These are phyloP conservation scores for Ptychochromis oligacanthus DNA, from an alignment of 2,113 vertebrate genomes.

Conservation along the genomic window DNA sequence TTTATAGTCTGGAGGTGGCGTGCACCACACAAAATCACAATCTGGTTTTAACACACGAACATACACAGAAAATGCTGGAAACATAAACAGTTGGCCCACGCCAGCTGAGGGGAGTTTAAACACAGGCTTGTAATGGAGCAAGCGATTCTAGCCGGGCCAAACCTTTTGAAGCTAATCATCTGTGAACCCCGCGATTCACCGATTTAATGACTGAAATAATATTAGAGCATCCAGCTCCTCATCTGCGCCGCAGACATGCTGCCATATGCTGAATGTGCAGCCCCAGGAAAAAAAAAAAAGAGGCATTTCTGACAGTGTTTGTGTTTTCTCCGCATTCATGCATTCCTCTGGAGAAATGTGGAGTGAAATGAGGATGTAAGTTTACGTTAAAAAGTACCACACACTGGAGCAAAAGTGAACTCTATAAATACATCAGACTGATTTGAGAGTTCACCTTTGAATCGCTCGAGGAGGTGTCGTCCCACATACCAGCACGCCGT, in stretches of 20 bases:
- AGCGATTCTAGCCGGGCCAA: slow-evolving; percentile 76
- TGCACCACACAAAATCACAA: slow-evolving; percentile 47
- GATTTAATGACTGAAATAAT: slow-evolving; percentile 81
- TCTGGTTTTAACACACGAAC: slow-evolving; percentile 48
- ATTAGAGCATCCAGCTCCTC: slow-evolving; percentile 74
- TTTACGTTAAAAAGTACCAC: slow-evolving; percentile 14
- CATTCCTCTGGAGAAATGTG: slow-evolving; percentile 26
- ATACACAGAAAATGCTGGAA: slow-evolving; percentile 69
- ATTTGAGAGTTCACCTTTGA: slow-evolving; percentile 87
- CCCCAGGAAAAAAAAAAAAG: neutral
- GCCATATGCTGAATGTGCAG: neutral
- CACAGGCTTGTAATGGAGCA: slow-evolving; percentile 77
- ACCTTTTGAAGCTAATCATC: slow-evolving; percentile 82
- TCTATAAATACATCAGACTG: neutral
- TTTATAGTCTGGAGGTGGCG: slow-evolving; percentile 31
- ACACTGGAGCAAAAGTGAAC: neutral
- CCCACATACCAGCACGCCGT: slow-evolving; percentile 98
- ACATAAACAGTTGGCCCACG: slow-evolving; percentile 72
- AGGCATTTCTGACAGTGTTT: slow-evolving; percentile 37
- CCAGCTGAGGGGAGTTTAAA: slow-evolving; percentile 78
- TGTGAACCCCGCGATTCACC: slow-evolving; percentile 76
- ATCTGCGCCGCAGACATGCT: slow-evolving; percentile 78
- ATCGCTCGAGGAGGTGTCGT: slow-evolving; percentile 90
- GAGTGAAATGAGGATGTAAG: slow-evolving; percentile 4
- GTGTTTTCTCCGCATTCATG: slow-evolving; percentile 27